Conservation (phyloP, 2,797 vertebrate species). For the Paedocypris micromegethes region DNA sequence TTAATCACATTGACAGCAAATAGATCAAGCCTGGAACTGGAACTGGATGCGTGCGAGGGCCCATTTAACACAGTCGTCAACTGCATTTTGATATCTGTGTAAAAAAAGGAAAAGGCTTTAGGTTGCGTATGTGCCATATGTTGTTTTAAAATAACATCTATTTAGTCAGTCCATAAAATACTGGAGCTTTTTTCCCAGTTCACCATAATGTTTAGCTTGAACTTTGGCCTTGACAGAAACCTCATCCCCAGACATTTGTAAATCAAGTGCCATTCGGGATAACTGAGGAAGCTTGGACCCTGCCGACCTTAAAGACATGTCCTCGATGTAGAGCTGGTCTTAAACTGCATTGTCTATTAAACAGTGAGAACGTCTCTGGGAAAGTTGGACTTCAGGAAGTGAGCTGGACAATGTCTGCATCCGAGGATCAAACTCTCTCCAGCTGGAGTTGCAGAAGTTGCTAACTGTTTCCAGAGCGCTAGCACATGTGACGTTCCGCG, state of each 20-base stretch:
- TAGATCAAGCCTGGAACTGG: too few relatives aligned
- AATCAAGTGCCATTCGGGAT: conserved; percentile 8
- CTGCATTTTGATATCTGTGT: background rate
- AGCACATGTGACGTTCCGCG: conserved; percentile 26
- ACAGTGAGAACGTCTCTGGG: background rate
- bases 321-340: conserved; percentile 2
- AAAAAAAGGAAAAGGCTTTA: too few relatives aligned
- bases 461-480: conserved; percentile 34
- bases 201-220: conserved; percentile 37
- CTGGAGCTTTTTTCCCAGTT: conserved; percentile 4
- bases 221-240: conserved; percentile 26
- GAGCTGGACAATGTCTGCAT: conserved; percentile 40
- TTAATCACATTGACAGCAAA: background rate
- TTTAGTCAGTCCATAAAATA: background rate
- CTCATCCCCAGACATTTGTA: conserved; percentile 22
- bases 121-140: background rate
- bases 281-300: conserved; percentile 4
- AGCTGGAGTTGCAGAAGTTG: conserved; percentile 20
- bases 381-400: conserved; percentile 37
- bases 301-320: conserved; percentile 4
- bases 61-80: too few relatives aligned
- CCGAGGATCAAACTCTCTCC: conserved; percentile 18
- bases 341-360: conserved; percentile 7
- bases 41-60: too few relatives aligned
- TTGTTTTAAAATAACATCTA: conserved; percentile 2